Percentiles rank a stretch among this genome's conserved stretches.
These are phyloP conservation scores for Centropyge bicolor DNA, from an alignment of 2,797 vertebrate species.

Conservation along the genomic window DNA sequence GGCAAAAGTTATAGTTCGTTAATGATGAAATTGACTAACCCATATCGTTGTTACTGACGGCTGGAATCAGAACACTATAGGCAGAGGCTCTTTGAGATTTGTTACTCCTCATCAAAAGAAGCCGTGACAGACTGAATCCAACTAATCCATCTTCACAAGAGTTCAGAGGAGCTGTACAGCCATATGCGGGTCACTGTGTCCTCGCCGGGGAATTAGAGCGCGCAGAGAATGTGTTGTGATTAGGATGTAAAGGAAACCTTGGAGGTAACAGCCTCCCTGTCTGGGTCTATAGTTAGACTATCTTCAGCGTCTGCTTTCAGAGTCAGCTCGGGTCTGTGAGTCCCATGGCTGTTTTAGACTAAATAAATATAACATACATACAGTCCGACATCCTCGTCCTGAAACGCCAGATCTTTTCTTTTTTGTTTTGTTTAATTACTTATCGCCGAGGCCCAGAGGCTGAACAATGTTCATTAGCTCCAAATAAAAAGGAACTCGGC, in stretches of 20 bases:
- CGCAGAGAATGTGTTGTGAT: slow-evolving; percentile 47
- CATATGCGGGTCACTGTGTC: slow-evolving; percentile 61
- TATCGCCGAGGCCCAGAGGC: slow-evolving; percentile 52
- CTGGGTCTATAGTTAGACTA: slow-evolving; percentile 12
- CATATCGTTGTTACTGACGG: slow-evolving; percentile 28
- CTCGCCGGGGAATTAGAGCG: slow-evolving; percentile 56
- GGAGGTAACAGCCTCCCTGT: slow-evolving; percentile 19
- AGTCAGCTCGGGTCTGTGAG: slow-evolving; percentile 1
- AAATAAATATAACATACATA: slow-evolving; percentile 17
- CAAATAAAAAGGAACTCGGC: slow-evolving; percentile 52
- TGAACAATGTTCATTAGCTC: slow-evolving; percentile 58
- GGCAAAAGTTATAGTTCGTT: slow-evolving; percentile 12
- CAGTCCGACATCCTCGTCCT: neutral
- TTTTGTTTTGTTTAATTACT: slow-evolving; percentile 55
- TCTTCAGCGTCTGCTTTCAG: slow-evolving; percentile 5
- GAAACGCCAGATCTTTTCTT: slow-evolving; percentile 14
- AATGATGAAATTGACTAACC: slow-evolving; percentile 7
- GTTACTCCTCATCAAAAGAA: slow-evolving; percentile 65
- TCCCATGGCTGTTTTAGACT: slow-evolving; percentile 1
- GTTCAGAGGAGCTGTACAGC: slow-evolving; percentile 59
- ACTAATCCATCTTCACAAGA: slow-evolving; percentile 66
- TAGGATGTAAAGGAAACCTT: slow-evolving; percentile 45
- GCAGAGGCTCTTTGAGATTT: slow-evolving; percentile 16
- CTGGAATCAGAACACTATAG: slow-evolving; percentile 31
- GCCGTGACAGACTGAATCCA: slow-evolving; percentile 54